A percentile compares a stretch with the other conserved stretches of the same genome.
Evolutionary conservation across 2,113 vertebrate genomes (phyloP).

Genomic region (Atrichornis clamosus): DNA sequence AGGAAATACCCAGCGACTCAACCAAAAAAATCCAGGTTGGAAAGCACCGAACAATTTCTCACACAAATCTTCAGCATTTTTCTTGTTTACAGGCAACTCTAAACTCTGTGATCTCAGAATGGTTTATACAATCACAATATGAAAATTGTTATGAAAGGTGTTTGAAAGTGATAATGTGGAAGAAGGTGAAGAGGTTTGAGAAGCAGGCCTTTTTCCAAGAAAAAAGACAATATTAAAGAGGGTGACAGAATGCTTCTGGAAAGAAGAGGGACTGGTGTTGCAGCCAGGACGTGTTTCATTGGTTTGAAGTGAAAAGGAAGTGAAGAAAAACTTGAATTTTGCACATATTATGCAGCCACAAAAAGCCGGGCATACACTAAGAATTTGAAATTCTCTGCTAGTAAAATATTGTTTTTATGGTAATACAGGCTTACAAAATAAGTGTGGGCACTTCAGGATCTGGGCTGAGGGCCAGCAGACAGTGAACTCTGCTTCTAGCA

Average conservation of each 20-base stretch:
- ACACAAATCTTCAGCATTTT: neutral
- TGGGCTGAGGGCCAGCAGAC: slow-evolving; percentile 10
- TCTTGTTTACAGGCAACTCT: neutral
- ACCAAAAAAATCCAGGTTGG: neutral
- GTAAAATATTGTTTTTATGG: neutral
- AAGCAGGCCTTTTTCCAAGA: neutral
- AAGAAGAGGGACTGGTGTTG: neutral
- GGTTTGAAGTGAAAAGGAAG: neutral
- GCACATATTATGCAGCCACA: neutral
- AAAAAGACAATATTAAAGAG: neutral
- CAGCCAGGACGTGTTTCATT: neutral
- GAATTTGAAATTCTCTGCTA: neutral
- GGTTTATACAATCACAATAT: neutral
- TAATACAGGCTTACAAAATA: neutral
- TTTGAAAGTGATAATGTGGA: neutral
- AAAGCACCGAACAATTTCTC: slow-evolving; percentile 12
- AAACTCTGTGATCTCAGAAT: neutral
- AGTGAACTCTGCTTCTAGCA: neutral
- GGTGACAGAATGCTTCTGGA: neutral
- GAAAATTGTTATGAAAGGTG: neutral
- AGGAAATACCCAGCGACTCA: neutral
- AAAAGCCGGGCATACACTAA: neutral
- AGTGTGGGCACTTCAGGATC: neutral
- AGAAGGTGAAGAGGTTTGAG: neutral
- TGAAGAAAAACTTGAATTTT: neutral